Evolutionary conservation across 2,888 invertebrate species (phyloP).

Genomic region (Gastracanthus pulcherrimus): DNA sequence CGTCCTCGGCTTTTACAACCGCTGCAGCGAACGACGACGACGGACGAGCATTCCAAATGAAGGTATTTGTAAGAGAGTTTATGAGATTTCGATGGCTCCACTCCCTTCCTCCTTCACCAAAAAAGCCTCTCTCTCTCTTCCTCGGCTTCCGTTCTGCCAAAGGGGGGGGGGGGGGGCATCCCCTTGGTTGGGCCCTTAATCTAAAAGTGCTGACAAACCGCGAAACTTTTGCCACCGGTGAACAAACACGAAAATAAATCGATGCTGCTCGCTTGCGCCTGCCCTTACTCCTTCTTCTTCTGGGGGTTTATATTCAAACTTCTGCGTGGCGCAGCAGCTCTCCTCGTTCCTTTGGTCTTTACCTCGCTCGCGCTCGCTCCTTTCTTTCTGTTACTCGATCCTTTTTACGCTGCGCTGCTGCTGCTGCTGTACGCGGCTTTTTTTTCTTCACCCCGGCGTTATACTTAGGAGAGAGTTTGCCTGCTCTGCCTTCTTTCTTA

Average conservation of each 20-base stretch:
- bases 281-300: slow-evolving; percentile 44
- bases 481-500: too few relatives aligned
- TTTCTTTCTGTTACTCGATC: neutral
- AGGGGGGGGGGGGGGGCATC: too few relatives aligned
- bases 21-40: slow-evolving; percentile 18
- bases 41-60: slow-evolving; percentile 67
- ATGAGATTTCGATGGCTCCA: slow-evolving; percentile 73
- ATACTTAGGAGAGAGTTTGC: too few relatives aligned
- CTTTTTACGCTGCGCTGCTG: slow-evolving; percentile 22
- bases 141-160: neutral
- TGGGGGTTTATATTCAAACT: slow-evolving; percentile 76
- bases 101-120: too few relatives aligned
- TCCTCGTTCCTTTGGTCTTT: slow-evolving; percentile 56
- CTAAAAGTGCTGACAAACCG: slow-evolving; percentile 77
- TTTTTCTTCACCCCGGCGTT: too few relatives aligned
- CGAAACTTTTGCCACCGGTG: slow-evolving; percentile 74
- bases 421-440: neutral
- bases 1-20: slow-evolving; percentile 27
- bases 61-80: slow-evolving; percentile 73
- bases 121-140: slow-evolving; percentile 8
- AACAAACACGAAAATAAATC: slow-evolving; percentile 77
- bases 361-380: slow-evolving; percentile 27
- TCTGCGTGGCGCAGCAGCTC: too few relatives aligned
- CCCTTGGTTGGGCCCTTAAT: slow-evolving; percentile 67
- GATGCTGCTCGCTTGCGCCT: slow-evolving; percentile 68